Conservation (phyloP, 2,888 invertebrate species). For the Pristionchus fissidentatus region DNA sequence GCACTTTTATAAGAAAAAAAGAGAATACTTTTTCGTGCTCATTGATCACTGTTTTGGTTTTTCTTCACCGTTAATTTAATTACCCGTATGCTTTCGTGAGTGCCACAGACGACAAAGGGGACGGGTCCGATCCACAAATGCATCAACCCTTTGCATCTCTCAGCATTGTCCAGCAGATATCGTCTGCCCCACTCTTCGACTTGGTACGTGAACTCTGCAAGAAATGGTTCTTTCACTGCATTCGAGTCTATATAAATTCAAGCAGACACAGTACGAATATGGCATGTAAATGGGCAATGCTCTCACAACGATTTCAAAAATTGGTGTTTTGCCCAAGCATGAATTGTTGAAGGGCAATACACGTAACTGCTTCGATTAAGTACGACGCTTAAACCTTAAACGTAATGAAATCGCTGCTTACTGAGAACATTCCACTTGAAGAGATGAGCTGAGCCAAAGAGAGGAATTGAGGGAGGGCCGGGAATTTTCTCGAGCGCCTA, state of each 20-base stretch:
- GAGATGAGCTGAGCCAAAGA: slow-evolving; percentile 60
- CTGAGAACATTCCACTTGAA: slow-evolving; percentile 60
- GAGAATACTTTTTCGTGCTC: no score
- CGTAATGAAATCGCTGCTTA: no score
- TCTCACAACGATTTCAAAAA: no score
- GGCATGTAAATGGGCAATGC: no score
- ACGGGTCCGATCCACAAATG: slow-evolving; percentile 62
- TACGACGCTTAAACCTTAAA: no score
- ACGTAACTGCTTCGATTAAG: no score
- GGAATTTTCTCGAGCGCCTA: slow-evolving; percentile 50
- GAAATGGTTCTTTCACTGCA: no score
- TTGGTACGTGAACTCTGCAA: slow-evolving; percentile 56
- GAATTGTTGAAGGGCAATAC: no score
- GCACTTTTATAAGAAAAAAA: not conserved
- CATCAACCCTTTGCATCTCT: slow-evolving; percentile 41
- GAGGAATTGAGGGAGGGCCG: slow-evolving; percentile 60
- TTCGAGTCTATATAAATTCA: no score
- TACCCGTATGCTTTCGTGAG: slow-evolving; percentile 57
- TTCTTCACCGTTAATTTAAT: not conserved
- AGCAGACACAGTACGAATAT: no score
- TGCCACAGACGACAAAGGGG: slow-evolving; percentile 58
- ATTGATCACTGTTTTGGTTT: no score
- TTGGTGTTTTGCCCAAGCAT: no score
- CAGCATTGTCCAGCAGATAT: slow-evolving; percentile 45
- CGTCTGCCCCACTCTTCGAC: slow-evolving; percentile 59